Conservation (phyloP, 2,113 vertebrate species). For the Redunca redunca region DNA sequence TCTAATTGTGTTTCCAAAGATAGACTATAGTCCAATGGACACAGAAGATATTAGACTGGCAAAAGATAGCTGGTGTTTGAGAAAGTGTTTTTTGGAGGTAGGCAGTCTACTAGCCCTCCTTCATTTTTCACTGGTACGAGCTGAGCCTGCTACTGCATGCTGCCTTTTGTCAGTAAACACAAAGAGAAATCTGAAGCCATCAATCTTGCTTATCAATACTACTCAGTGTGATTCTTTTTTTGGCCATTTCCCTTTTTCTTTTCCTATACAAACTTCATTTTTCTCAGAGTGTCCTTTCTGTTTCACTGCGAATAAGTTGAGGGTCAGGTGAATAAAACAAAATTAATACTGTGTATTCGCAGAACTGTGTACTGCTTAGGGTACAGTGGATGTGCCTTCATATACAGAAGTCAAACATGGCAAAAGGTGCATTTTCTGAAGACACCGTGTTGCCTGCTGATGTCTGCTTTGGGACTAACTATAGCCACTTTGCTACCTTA, state of each 20-base stretch:
- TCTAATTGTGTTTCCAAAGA: conserved; percentile 74
- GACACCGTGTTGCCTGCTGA: neutral
- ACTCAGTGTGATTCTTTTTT: conserved; percentile 76
- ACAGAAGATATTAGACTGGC: conserved; percentile 61
- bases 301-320: conserved; percentile 49
- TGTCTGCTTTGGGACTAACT: neutral
- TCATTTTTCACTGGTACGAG: conserved; percentile 78
- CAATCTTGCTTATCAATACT: conserved; percentile 82
- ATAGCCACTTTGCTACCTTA: conserved; percentile 2
- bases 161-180: conserved; percentile 82
- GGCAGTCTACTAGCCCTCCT: conserved; percentile 69
- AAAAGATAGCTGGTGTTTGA: conserved; percentile 54
- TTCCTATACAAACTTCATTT: conserved; percentile 70
- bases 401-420: conserved; percentile 30
- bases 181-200: conserved; percentile 82
- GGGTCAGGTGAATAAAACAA: conserved; percentile 40
- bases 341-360: conserved; percentile 36
- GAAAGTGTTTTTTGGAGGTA: conserved; percentile 67
- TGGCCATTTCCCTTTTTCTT: conserved; percentile 72
- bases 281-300: conserved; percentile 60
- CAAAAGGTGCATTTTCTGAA: conserved; percentile 31
- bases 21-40: conserved; percentile 66
- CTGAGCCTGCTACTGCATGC: conserved; percentile 51
- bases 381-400: conserved; percentile 23
- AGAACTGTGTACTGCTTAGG: conserved; percentile 28